A percentile compares a stretch with the other conserved stretches of the same genome.
Conservation (phyloP, 2,888 invertebrate genomes). For the Endomychus coccineus region DNA sequence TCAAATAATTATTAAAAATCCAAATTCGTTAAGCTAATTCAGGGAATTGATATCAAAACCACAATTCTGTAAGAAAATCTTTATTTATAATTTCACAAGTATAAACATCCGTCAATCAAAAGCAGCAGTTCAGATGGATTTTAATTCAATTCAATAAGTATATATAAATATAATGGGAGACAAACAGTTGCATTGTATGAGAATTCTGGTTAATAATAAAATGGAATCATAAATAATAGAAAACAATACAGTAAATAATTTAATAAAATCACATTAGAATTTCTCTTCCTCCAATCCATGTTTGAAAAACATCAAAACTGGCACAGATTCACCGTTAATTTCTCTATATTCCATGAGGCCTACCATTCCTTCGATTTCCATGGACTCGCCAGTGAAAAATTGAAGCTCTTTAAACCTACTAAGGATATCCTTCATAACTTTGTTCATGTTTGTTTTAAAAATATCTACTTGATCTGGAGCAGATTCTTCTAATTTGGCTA, state of each 20-base stretch:
- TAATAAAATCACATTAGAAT: conserved; percentile 54
- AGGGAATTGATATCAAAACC: too few relatives aligned
- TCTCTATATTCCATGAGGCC: conserved; percentile 90
- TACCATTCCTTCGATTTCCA: conserved; percentile 93
- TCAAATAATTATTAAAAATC: too few relatives aligned
- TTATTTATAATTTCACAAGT: too few relatives aligned
- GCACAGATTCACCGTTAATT: conserved; percentile 71
- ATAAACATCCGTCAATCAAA: too few relatives aligned
- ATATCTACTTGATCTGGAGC: conserved; percentile 78
- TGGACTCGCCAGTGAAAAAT: conserved; percentile 87
- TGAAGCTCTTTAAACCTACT: conserved; percentile 87
- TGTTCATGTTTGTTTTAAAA: conserved; percentile 88
- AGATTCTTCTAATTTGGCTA: conserved; percentile 71
- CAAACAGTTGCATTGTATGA: background rate
- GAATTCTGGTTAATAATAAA: background rate
- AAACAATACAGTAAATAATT: conserved; percentile 17
- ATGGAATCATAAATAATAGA: conserved; percentile 14
- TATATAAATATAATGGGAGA: conserved; percentile 14
- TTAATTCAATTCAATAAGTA: conserved; percentile 11
- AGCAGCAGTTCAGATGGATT: conserved; percentile 6
- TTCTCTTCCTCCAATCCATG: conserved; percentile 94
- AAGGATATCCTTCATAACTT: conserved; percentile 86
- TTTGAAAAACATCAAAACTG: conserved; percentile 93
- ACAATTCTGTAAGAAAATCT: too few relatives aligned
- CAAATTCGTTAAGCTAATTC: too few relatives aligned